Percentiles rank a stretch among this genome's conserved stretches.
Evolutionary conservation across 1,140 invertebrate species (phyloP).

Genomic region (Ridgeia piscesae): DNA sequence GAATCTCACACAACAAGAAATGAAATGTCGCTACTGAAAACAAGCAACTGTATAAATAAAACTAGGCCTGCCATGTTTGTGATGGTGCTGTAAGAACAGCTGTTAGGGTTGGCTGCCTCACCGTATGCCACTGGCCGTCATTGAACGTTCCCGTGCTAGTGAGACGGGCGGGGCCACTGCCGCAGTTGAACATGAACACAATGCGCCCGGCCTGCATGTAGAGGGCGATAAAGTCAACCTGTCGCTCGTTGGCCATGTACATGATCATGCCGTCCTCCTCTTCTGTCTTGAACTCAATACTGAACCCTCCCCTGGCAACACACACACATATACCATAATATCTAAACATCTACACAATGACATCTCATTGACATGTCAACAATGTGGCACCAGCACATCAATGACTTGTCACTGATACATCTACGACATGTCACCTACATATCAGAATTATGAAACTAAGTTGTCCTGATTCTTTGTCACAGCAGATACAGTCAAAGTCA

Average conservation of each 20-base stretch:
- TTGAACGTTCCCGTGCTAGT: conserved; percentile 63
- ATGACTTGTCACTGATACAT: background rate
- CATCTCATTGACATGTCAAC: background rate
- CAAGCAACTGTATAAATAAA: too few relatives aligned
- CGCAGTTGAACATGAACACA: conserved; percentile 73
- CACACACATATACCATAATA: background rate
- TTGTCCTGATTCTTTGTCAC: too few relatives aligned
- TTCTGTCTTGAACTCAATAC: conserved; percentile 79
- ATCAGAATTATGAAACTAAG: too few relatives aligned
- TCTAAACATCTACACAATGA: background rate
- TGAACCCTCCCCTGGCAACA: conserved; percentile 65
- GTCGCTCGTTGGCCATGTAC: conserved; percentile 71
- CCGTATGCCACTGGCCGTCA: conserved; percentile 84
- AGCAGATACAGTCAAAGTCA: too few relatives aligned
- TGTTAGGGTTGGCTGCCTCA: background rate
- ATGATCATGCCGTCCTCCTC: conserved; percentile 80
- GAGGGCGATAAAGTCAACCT: conserved; percentile 77
- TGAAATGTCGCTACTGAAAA: too few relatives aligned
- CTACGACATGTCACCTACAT: too few relatives aligned
- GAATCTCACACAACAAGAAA: too few relatives aligned
- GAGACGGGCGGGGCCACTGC: conserved; percentile 68
- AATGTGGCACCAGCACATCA: too few relatives aligned
- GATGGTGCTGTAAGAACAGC: background rate
- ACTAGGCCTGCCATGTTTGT: too few relatives aligned
- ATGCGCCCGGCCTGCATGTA: conserved; percentile 78